A percentile compares a stretch with the other conserved stretches of the same genome.
Conservation (phyloP, 2,113 vertebrate species). For the Melanerpes formicivorus region DNA sequence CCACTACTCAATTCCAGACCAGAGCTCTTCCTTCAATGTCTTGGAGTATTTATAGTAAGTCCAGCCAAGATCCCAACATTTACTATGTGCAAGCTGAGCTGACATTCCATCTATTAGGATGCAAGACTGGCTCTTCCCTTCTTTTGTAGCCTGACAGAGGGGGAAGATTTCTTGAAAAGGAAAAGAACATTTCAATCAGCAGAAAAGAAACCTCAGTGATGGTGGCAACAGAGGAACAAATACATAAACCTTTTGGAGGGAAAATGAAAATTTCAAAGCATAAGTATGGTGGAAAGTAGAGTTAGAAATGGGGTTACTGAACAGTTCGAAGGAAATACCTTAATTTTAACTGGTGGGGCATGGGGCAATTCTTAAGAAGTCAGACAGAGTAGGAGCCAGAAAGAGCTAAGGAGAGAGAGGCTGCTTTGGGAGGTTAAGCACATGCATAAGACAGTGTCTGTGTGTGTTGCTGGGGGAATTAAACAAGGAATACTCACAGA, state of each 20-base stretch:
- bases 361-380: neutral
- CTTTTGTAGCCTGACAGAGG: neutral
- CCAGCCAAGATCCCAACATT: neutral
- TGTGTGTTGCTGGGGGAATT: neutral
- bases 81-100: neutral
- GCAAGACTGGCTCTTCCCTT: neutral
- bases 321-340: neutral
- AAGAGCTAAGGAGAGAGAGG: neutral
- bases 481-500: neutral
- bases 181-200: neutral
- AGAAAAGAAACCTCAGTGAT: neutral
- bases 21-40: neutral
- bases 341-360: neutral
- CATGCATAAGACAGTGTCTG: neutral
- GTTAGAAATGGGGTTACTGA: neutral
- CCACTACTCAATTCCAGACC: neutral
- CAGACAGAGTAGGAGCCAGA: neutral
- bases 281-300: neutral
- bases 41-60: neutral
- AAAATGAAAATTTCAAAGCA: neutral
- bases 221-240: neutral
- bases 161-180: neutral
- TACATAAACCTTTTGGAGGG: neutral
- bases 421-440: neutral
- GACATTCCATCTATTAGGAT: neutral